phyloP scores from a whole-genome alignment of 1,140 invertebrate species.

The Ephestia elutella region DNA sequence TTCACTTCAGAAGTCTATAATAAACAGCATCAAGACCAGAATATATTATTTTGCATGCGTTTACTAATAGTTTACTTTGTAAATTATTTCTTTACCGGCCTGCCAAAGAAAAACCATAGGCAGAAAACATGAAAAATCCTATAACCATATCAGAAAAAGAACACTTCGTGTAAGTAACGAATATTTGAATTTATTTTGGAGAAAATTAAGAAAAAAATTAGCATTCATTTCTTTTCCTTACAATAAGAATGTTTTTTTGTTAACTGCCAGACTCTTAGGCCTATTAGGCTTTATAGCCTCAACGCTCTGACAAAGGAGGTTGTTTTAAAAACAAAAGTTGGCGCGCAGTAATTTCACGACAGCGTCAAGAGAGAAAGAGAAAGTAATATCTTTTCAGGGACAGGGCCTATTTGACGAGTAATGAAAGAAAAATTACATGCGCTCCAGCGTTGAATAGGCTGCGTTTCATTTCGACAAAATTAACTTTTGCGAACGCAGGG shows the following conservation, averaged over 20 bases:
- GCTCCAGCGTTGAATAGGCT: conserved; percentile 22
- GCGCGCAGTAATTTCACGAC: background rate
- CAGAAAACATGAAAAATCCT: too few species aligned
- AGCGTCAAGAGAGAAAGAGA: background rate
- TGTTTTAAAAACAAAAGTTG: conserved; percentile 4
- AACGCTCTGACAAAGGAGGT: background rate
- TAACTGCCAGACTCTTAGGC: background rate
- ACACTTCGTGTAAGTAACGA: too few species aligned
- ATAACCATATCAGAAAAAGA: too few species aligned
- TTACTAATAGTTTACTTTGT: too few species aligned
- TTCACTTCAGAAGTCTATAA: background rate
- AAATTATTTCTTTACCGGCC: too few species aligned
- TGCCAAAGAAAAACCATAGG: too few species aligned
- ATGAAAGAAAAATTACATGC: conserved; percentile 42
- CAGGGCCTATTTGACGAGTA: conserved; percentile 20
- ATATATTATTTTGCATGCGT: background rate
- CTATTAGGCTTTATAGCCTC: background rate
- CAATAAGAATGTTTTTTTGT: background rate
- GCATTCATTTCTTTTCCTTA: background rate
- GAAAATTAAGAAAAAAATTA: background rate
- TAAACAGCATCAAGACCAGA: background rate
- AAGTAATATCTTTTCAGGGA: conserved; percentile 3
- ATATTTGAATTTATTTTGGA: too few species aligned
- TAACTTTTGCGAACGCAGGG: conserved; percentile 34
- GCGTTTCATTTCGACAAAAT: conserved; percentile 43